Conservation (phyloP, 1,140 invertebrate genomes). For the Zaprionus vittiger region DNA sequence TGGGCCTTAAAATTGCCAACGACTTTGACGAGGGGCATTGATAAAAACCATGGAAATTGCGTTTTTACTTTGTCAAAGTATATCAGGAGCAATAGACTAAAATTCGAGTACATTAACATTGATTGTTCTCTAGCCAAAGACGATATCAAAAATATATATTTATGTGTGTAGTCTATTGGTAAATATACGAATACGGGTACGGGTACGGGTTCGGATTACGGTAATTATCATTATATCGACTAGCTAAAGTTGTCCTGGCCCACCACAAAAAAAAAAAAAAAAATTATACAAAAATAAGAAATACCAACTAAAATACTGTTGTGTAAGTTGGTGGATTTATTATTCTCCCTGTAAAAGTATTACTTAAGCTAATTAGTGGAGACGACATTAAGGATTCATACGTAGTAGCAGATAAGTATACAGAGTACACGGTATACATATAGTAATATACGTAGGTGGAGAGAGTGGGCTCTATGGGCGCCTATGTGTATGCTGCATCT, state of each 20-base stretch:
- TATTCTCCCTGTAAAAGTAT: slow-evolving; percentile 17
- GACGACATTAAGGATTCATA: slow-evolving; percentile 31
- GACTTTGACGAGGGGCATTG: slow-evolving; percentile 61
- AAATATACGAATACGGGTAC: slow-evolving; percentile 18
- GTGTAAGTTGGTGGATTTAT: slow-evolving; percentile 10
- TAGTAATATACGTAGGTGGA: slow-evolving; percentile 15
- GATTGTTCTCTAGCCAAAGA: slow-evolving; percentile 70
- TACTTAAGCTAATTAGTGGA: slow-evolving; percentile 46
- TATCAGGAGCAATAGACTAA: slow-evolving; percentile 84
- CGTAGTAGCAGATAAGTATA: slow-evolving; percentile 18
- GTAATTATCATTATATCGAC: slow-evolving; percentile 13
- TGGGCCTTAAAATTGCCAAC: slow-evolving; percentile 82
- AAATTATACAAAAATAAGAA: neutral
- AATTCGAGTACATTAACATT: slow-evolving; percentile 83
- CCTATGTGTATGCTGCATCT: slow-evolving; percentile 36
- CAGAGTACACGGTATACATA: slow-evolving; percentile 9
- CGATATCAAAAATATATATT: slow-evolving; percentile 47
- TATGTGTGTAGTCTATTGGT: neutral
- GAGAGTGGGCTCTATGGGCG: slow-evolving; percentile 31
- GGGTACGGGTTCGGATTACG: slow-evolving; percentile 18
- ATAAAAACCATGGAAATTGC: slow-evolving; percentile 54
- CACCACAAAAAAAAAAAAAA: slow-evolving; percentile 16
- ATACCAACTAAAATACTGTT: slow-evolving; percentile 29
- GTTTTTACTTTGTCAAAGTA: slow-evolving; percentile 83
- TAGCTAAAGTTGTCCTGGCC: slow-evolving; percentile 33